Percentiles rank a stretch among this genome's conserved stretches.
Conservation (phyloP, 2,888 invertebrate genomes). For the Drosophila prostipennis region DNA sequence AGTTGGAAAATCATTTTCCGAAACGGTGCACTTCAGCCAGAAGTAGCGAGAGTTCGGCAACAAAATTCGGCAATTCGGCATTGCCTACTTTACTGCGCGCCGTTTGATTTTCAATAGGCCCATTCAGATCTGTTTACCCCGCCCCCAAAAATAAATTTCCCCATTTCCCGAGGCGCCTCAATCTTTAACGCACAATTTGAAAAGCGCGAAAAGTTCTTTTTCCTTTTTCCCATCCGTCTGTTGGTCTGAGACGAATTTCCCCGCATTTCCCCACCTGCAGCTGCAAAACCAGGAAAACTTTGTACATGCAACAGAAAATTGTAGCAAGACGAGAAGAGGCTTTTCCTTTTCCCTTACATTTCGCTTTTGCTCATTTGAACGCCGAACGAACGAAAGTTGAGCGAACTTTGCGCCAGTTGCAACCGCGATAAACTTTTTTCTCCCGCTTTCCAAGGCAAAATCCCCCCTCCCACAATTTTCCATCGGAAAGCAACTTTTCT, state of each 20-base stretch:
- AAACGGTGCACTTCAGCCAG: conserved; percentile 47
- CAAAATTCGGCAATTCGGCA: conserved; percentile 32
- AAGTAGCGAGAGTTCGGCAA: conserved; percentile 31
- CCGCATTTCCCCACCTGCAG: conserved; percentile 5
- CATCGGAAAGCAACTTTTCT: conserved; percentile 58
- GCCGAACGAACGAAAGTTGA: conserved; percentile 55
- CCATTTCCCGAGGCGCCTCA: conserved; percentile 36
- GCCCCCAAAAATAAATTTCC: not conserved
- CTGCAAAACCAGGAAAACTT: conserved; percentile 21
- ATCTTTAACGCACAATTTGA: conserved; percentile 76
- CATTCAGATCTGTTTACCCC: conserved; percentile 38
- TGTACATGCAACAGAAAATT: conserved; percentile 45
- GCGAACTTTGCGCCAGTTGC: conserved; percentile 69
- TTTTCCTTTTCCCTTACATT: not conserved
- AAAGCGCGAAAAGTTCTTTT: conserved; percentile 57
- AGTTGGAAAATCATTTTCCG: conserved; percentile 46
- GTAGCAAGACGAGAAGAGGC: conserved; percentile 30
- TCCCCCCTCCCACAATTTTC: no score
- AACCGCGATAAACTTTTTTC: conserved; percentile 67
- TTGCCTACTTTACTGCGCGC: conserved; percentile 74
- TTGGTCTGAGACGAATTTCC: conserved; percentile 1
- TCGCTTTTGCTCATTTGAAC: conserved; percentile 70
- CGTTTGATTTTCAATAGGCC: conserved; percentile 75
- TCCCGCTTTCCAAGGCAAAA: no score
- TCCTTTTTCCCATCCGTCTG: conserved; percentile 3